These are phyloP conservation scores for Eptatretus burgeri DNA, from an alignment of 2,113 vertebrate genomes.

Conservation along the genomic window DNA sequence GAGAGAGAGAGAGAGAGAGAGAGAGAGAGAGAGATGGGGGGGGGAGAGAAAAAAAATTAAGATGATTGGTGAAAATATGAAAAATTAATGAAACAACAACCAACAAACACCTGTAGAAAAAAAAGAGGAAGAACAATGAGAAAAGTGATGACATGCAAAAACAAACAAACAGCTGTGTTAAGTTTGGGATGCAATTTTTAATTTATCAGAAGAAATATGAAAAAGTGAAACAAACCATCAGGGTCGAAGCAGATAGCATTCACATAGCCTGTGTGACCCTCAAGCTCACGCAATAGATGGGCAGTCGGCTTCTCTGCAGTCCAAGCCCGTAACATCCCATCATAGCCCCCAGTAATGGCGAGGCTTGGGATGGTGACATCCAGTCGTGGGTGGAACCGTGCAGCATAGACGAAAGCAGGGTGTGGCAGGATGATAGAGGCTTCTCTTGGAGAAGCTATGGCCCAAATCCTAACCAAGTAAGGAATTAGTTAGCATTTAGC, in stretches of 20 bases:
- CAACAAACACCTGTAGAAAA: too few relatives aligned
- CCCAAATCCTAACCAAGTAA: conserved; percentile 37
- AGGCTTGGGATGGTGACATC: conserved; percentile 19
- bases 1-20: too few relatives aligned
- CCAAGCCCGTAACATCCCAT: conserved; percentile 53
- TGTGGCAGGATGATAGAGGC: conserved; percentile 61
- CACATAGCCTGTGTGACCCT: conserved; percentile 51
- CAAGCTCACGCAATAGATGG: conserved; percentile 51
- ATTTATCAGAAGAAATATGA: too few relatives aligned
- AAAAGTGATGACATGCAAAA: too few relatives aligned
- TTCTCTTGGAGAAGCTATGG: conserved; percentile 26
- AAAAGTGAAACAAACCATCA: conserved; percentile 28
- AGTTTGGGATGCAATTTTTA: too few relatives aligned
- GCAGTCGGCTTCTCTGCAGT: conserved; percentile 28
- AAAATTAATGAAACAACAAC: too few relatives aligned
- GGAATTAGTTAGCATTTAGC: conserved; percentile 7
- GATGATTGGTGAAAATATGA: too few relatives aligned
- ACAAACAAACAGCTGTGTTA: too few relatives aligned
- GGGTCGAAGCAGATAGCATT: conserved; percentile 63
- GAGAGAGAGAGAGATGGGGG: too few relatives aligned
- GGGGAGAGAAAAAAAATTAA: too few relatives aligned
- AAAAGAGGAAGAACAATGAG: too few relatives aligned
- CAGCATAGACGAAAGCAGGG: conserved; percentile 64
- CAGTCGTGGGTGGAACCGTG: conserved; percentile 45
- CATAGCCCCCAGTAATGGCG: conserved; percentile 54